phyloP scores from a whole-genome alignment of 2,888 invertebrate genomes.

The Caenorhabditis wallacei region DNA sequence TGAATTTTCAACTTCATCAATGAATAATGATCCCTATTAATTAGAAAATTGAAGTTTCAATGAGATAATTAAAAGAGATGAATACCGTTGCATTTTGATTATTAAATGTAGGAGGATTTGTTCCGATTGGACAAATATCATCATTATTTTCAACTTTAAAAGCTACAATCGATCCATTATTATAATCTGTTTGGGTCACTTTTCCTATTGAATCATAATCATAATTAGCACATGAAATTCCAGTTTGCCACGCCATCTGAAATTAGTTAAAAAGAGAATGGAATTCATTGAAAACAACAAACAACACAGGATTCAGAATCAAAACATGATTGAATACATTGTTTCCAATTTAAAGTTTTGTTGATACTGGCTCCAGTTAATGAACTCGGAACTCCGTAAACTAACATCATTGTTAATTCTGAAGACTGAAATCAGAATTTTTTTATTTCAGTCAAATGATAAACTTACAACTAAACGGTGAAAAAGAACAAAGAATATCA shows the following conservation, averaged over 20 bases:
- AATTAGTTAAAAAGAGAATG: not conserved
- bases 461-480: slow-evolving; percentile 5
- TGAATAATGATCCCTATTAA: slow-evolving; percentile 1
- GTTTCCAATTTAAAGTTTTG: slow-evolving; percentile 2
- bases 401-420: slow-evolving; percentile 33
- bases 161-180: slow-evolving; percentile 11
- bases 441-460: not conserved
- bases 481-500: not conserved
- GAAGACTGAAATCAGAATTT: not conserved
- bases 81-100: slow-evolving; percentile 30
- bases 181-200: not conserved
- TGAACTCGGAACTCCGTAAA: slow-evolving; percentile 21
- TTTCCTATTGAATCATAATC: not conserved
- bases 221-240: not conserved
- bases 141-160: slow-evolving; percentile 25
- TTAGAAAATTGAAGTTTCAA: not conserved
- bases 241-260: slow-evolving; percentile 27
- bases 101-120: slow-evolving; percentile 31
- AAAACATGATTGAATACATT: slow-evolving; percentile 20
- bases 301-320: slow-evolving; percentile 11
- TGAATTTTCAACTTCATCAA: not conserved
- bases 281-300: not conserved
- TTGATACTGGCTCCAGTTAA: not conserved
- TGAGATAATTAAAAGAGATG: not conserved
- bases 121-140: slow-evolving; percentile 25